A percentile compares a stretch with the other conserved stretches of the same genome.
phyloP scores from a whole-genome alignment of 2,888 invertebrate genomes.

The Conistra vaccinii region DNA sequence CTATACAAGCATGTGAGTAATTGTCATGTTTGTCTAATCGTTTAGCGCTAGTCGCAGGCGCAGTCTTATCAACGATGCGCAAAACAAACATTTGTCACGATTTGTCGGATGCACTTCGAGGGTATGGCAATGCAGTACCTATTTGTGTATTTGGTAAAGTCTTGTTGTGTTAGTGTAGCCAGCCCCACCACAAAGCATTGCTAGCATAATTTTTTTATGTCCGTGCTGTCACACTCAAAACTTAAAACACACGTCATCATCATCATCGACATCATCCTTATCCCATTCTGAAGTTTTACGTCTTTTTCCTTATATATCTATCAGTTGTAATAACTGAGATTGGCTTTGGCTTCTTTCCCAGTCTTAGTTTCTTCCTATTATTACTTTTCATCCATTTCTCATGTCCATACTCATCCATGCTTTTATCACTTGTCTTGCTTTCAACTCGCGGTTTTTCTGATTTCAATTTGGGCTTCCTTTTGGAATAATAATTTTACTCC shows the following conservation, averaged over 20 bases:
- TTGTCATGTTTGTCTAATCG: slow-evolving; percentile 17
- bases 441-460: not conserved
- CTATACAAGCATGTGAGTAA: not conserved
- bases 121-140: slow-evolving; percentile 11
- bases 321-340: no score
- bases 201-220: not conserved
- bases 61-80: slow-evolving; percentile 10
- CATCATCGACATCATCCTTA: no score
- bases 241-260: no score
- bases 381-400: no score
- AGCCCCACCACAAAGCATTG: not conserved
- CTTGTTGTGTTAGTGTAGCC: not conserved
- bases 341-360: no score
- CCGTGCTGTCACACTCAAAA: no score
- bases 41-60: slow-evolving; percentile 19
- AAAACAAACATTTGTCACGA: slow-evolving; percentile 32
- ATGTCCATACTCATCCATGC: no score
- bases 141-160: not conserved
- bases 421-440: no score
- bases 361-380: no score
- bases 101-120: slow-evolving; percentile 16
- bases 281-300: no score
- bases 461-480: not conserved
- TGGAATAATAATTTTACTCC: no score
- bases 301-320: no score